Base-by-base conservation (phyloP, 2,797 vertebrate species). In the Potorous gilbertii region DNA sequence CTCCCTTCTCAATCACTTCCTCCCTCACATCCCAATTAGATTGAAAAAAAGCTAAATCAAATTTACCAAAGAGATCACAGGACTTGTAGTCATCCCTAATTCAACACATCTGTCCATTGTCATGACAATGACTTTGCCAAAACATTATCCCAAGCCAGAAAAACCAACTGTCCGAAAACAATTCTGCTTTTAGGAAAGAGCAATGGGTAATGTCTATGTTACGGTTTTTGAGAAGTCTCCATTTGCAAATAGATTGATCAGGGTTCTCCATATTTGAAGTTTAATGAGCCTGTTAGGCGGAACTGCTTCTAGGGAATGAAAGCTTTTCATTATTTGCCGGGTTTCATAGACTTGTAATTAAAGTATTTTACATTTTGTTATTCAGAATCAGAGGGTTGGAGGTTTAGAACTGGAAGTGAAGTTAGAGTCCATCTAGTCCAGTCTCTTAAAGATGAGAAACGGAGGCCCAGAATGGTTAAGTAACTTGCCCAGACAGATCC, bases 1-100 rank as follows among this genome's bases (percentile, higher is more conserved):
- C 40, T 87, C 40, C 40, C 8, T 81, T 81, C 40, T 46, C n/a
- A 81, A 24, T 8, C 2, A n/a, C 8, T 87, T 50, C 13, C 14
- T 46, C 40, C 24, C 24, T 24, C 16, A 2, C 8, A 87, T 50
- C 21, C 50, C 40, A 87, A 87, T 50, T 40, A 74, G 62, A 40
- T n/a, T 50, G 34, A 40, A 21, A 40, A 81, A 87, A 34, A 24
- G 13, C 21, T 9, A 87, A 87, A 87, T 50, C 3, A 24, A 46
- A 46, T 87, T 87, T 94, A 92, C 95, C 95, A 95, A 93, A 94
- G 31, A 52, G 81, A 94, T 93, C 90, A 93, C 96, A 92, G 94
- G 95, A 90, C 52, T 93, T 93, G 97, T 95, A 97, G 95, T 96
- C 96, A 97, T 96, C 95, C 89, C 9, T 93, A 95, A 96, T 93